Conservation (phyloP, 2,113 vertebrate genomes). For the Otocyon megalotis region DNA sequence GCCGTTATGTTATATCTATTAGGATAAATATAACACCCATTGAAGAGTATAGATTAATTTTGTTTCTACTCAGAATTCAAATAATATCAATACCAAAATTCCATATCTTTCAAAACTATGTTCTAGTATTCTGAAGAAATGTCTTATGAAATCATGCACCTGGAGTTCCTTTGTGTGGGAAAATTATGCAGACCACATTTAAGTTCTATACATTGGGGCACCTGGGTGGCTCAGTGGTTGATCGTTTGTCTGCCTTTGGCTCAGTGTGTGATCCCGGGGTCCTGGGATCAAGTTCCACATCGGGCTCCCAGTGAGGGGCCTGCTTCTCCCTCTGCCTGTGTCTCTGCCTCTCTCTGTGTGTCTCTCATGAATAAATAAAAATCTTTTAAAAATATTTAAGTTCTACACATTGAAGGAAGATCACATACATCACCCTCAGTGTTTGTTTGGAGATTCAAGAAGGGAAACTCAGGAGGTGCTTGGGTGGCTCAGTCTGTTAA, state of each 20-base stretch:
- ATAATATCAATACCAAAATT: neutral
- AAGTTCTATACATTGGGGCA: neutral
- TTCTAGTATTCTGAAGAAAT: neutral
- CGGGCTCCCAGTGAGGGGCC: no score
- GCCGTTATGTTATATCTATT: neutral
- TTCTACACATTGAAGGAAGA: neutral
- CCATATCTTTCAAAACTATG: neutral
- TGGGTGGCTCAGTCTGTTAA: neutral
- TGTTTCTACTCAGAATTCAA: neutral
- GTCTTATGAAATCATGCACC: neutral
- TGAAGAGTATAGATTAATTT: neutral
- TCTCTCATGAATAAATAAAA: no score
- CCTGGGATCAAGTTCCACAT: no score
- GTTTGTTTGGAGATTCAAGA: neutral
- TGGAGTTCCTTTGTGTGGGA: rapidly evolving
- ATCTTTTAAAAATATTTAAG: neutral
- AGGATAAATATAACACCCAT: neutral
- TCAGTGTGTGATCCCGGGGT: no score
- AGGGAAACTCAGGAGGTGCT: neutral
- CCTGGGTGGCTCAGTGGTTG: no score
- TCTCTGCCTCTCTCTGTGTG: no score
- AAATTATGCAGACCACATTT: neutral
- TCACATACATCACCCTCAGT: neutral
- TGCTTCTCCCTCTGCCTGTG: no score
- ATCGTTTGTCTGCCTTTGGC: no score